phyloP scores from a whole-genome alignment of 2,888 invertebrate genomes.

The Synergus laeviventris region DNA sequence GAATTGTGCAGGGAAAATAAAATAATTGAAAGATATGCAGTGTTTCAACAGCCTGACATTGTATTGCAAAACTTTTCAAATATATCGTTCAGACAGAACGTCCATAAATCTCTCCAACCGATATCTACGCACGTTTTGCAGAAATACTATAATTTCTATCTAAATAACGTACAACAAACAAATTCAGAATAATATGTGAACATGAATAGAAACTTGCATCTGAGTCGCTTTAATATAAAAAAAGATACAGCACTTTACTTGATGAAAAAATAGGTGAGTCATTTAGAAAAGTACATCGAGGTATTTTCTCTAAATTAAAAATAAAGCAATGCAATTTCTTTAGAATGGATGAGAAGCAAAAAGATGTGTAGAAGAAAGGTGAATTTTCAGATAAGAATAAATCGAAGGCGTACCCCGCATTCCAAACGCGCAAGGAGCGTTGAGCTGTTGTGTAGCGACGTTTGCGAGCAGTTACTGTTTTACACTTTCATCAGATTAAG shows the following conservation, averaged over 20 bases:
- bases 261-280: too few species aligned
- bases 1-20: background rate
- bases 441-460: constrained; percentile 56
- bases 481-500: constrained; percentile 66
- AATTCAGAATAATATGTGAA: too few species aligned
- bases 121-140: background rate
- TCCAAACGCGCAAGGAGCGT: constrained; percentile 65
- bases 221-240: too few species aligned
- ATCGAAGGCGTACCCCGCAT: constrained; percentile 46
- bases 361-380: background rate
- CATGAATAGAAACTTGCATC: too few species aligned
- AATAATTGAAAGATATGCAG: background rate
- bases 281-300: too few species aligned
- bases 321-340: too few species aligned
- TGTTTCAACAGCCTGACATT: background rate
- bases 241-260: too few species aligned
- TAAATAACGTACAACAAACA: too few species aligned
- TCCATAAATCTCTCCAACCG: background rate
- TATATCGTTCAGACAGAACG: background rate
- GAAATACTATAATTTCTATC: background rate
- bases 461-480: constrained; percentile 51
- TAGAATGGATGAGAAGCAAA: too few species aligned
- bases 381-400: background rate
- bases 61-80: background rate
- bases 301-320: too few species aligned